A percentile compares a stretch with the other conserved stretches of the same genome.
phyloP scores from a whole-genome alignment of 2,888 invertebrate species.

The Parascotia fuliginaria region DNA sequence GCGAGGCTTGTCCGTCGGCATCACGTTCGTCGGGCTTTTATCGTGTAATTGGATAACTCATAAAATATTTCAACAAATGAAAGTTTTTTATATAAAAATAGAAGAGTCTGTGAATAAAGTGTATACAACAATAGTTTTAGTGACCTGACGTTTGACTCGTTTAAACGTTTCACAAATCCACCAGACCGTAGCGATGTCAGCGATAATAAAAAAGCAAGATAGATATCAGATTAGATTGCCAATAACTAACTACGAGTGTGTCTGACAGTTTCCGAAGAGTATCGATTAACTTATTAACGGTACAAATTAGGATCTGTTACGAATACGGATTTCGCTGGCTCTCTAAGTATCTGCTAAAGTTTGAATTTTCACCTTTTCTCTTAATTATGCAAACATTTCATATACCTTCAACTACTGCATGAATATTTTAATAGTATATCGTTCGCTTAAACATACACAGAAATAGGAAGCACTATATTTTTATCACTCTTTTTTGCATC shows the following conservation, averaged over 20 bases:
- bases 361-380: too few species aligned
- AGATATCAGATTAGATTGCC: conserved; percentile 32
- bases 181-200: conserved; percentile 24
- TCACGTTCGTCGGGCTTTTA: conserved; percentile 3
- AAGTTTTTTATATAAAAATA: neutral
- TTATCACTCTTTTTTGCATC: too few species aligned
- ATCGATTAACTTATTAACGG: conserved; percentile 19
- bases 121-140: conserved; percentile 3
- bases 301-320: neutral
- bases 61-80: neutral
- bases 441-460: too few species aligned
- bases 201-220: conserved; percentile 21
- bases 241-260: conserved; percentile 31
- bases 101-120: neutral
- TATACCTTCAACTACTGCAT: too few species aligned
- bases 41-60: conserved; percentile 21
- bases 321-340: neutral
- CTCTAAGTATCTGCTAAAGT: too few species aligned
- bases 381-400: too few species aligned
- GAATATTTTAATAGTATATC: too few species aligned
- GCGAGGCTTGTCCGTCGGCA: conserved; percentile 3
- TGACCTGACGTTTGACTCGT: conserved; percentile 12
- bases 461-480: too few species aligned
- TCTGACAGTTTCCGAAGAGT: conserved; percentile 31
- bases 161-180: conserved; percentile 26